Base-by-base conservation (phyloP, 2,797 vertebrate genomes). In the Cuculus canorus region DNA sequence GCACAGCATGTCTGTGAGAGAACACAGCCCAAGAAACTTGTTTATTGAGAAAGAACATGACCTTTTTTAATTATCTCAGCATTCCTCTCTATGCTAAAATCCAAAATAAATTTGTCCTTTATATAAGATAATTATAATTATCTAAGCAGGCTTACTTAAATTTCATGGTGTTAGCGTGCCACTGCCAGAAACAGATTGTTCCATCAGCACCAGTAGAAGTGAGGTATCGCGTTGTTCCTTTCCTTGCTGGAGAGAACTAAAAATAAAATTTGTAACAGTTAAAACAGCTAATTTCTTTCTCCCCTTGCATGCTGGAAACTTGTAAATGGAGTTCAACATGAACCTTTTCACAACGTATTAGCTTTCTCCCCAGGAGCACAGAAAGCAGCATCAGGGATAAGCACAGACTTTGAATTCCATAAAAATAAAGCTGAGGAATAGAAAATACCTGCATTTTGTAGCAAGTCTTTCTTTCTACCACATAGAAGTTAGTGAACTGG, bases 161-260 rank as follows among this genome's bases (percentile, higher is more conserved):
- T 95, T 99, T 99, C 98, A 99, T 98, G 95, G 97, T 99, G 96
- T 98, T 97, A 3, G 98, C 98, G 82, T 99, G 98, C 99, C 99
- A 99, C 96, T 99, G 99, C 99, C 99, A 99, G 97, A 99, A 99
- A 97, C 99, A 99, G 96, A 99, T 99, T 97, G 99, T 99, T 93
- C 99, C 99, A 6, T 99, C 99, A 94, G 99, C 99, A 96, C 99
- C 99, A 37, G 99, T 99, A 93, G 99, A 99, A 94, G 99, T 98
- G 97, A 99, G 98, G 98, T 99, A 99, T 95, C 99, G 98, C 6
- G 98, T 98, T 87, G 98, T 98, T 92, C 99, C 99, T 97, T 98
- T 99, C 86, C 98, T 98, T 87, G 98, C 98, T 52, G 99, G 99
- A 97, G 99, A 99, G 98, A 99, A 99, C 99, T 99, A 87, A 66